Conservation (phyloP, 2,113 vertebrate genomes). For the Seriola rivoliana region DNA sequence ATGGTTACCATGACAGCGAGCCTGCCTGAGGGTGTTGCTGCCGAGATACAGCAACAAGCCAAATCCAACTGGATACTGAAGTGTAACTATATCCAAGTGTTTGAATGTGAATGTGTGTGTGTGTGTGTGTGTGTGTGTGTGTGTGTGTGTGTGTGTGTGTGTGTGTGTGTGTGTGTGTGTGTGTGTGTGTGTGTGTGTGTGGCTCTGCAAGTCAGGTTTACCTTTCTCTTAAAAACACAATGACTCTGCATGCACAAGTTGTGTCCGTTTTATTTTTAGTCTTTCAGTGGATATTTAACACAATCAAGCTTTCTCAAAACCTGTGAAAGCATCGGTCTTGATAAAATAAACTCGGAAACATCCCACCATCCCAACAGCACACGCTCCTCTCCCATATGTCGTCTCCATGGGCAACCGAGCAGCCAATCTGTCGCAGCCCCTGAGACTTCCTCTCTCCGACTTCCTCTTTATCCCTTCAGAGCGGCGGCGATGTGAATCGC, state of each 20-base stretch:
- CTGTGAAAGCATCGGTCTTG: slow-evolving; percentile 2
- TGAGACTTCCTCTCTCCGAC: slow-evolving; percentile 51
- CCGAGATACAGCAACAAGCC: slow-evolving; percentile 47
- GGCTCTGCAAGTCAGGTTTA: not conserved
- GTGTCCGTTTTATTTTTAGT: slow-evolving; percentile 11
- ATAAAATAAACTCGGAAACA: slow-evolving; percentile 19
- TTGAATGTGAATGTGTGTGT: not conserved
- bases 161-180: not conserved
- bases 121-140: not conserved
- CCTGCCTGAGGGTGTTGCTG: slow-evolving; percentile 56
- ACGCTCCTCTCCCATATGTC: slow-evolving; percentile 60
- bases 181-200: no score
- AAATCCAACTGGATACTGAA: slow-evolving; percentile 49
- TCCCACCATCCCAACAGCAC: slow-evolving; percentile 29
- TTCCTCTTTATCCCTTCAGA: slow-evolving; percentile 47
- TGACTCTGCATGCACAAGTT: not conserved
- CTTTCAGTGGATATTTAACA: not conserved
- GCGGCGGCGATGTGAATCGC: not conserved
- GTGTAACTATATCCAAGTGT: slow-evolving; percentile 44
- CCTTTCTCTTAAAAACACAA: not conserved
- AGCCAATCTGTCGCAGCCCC: slow-evolving; percentile 61
- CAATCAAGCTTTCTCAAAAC: slow-evolving; percentile 15
- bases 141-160: no score
- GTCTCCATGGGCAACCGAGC: slow-evolving; percentile 69
- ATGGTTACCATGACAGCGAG: slow-evolving; percentile 77